Evolutionary conservation across 2,888 invertebrate species (phyloP).

Genomic region (Luperina testacea): DNA sequence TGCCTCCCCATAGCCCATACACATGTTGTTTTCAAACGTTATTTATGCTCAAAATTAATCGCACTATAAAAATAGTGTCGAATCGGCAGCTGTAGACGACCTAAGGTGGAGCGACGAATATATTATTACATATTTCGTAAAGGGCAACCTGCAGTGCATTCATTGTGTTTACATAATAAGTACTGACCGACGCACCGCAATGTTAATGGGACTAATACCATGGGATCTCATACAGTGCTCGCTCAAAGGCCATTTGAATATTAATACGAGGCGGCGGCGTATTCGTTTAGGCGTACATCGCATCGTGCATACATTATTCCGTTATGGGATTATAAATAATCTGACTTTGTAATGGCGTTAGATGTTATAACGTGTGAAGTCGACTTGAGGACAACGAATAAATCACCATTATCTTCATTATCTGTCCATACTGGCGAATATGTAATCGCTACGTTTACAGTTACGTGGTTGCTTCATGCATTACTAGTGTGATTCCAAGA

Average conservation of each 20-base stretch:
- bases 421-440: conserved; percentile 62
- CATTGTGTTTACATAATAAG: conserved; percentile 73
- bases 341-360: conserved; percentile 68
- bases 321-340: conserved; percentile 80
- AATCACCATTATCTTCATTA: conserved; percentile 68
- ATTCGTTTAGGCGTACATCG: conserved; percentile 78
- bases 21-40: conserved; percentile 68
- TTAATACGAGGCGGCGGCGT: conserved; percentile 81
- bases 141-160: conserved; percentile 69
- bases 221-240: conserved; percentile 78
- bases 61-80: conserved; percentile 68
- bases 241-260: conserved; percentile 86
- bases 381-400: conserved; percentile 65
- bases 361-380: conserved; percentile 69
- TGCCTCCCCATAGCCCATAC: conserved; percentile 59
- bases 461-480: conserved; percentile 61
- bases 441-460: conserved; percentile 60
- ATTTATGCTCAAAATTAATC: conserved; percentile 63
- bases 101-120: conserved; percentile 68
- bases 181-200: conserved; percentile 75
- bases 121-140: conserved; percentile 73
- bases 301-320: conserved; percentile 79
- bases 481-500: conserved; percentile 52
- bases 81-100: conserved; percentile 74
- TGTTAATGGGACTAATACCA: conserved; percentile 82